These are phyloP conservation scores for Diorhabda carinulata DNA, from an alignment of 1,140 invertebrate species.

Conservation along the genomic window DNA sequence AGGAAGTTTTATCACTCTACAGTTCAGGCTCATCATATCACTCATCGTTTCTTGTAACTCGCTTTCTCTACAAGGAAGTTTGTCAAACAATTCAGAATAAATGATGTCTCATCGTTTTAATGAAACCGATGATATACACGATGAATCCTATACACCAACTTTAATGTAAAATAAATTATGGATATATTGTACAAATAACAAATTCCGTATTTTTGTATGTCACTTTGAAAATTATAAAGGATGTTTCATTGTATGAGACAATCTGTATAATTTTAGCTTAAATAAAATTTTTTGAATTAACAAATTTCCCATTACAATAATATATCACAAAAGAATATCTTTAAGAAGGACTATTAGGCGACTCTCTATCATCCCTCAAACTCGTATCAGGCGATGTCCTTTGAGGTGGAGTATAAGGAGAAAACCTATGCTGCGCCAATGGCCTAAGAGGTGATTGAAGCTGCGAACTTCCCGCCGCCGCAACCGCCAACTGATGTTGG, in stretches of 20 bases:
- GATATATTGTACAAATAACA: constrained; percentile 33
- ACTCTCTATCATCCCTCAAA: constrained; percentile 47
- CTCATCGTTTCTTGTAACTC: constrained; percentile 26
- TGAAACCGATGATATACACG: constrained; percentile 34
- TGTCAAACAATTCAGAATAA: constrained; percentile 24
- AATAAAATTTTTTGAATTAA: neutral
- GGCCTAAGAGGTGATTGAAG: constrained; percentile 50
- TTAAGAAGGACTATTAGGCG: constrained; percentile 56
- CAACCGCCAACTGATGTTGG: constrained; percentile 44
- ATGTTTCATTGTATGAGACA: neutral
- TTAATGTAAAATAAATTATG: constrained; percentile 35
- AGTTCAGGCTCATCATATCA: constrained; percentile 29
- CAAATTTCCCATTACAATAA: neutral
- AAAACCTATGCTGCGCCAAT: constrained; percentile 55
- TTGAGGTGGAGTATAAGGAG: constrained; percentile 52
- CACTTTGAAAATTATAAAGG: neutral
- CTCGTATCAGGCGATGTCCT: constrained; percentile 55
- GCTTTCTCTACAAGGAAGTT: constrained; percentile 15
- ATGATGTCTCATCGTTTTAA: constrained; percentile 29
- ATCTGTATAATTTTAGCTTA: too few relatives aligned
- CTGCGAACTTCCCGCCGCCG: constrained; percentile 48
- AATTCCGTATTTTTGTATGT: neutral
- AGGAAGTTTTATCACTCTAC: constrained; percentile 4
- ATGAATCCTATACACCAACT: constrained; percentile 28
- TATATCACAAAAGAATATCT: constrained; percentile 3